phyloP scores from a whole-genome alignment of 2,797 vertebrate genomes.

The Rousettus madagascariensis region DNA sequence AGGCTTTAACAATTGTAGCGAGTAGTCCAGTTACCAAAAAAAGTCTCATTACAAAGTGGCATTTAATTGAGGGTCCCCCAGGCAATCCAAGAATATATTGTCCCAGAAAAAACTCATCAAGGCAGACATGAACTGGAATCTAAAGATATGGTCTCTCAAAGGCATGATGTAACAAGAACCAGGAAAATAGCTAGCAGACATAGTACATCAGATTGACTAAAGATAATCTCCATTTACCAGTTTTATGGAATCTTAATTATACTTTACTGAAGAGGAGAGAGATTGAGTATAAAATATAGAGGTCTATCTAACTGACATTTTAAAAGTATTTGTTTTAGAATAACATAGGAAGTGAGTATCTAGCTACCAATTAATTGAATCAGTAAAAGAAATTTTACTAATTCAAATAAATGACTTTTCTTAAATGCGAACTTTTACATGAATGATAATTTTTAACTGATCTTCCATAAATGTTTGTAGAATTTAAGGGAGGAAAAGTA shows the following conservation, averaged over 20 bases:
- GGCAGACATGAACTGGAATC: constrained; percentile 36
- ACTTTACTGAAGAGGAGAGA: constrained; percentile 37
- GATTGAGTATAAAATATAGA: constrained; percentile 49
- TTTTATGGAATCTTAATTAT: constrained; percentile 52
- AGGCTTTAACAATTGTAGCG: constrained; percentile 35
- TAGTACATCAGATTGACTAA: not conserved
- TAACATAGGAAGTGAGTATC: not conserved
- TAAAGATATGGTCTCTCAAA: constrained; percentile 42
- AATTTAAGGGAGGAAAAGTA: not conserved
- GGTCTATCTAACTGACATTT: constrained; percentile 54
- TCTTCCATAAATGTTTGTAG: constrained; percentile 35
- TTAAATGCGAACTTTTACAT: constrained; percentile 51
- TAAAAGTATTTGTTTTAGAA: constrained; percentile 72
- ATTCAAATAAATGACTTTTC: constrained; percentile 53
- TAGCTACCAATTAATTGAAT: constrained; percentile 51
- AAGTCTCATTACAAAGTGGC: constrained; percentile 40
- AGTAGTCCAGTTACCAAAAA: constrained; percentile 34
- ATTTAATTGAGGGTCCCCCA: constrained; percentile 4
- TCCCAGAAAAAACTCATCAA: constrained; percentile 30
- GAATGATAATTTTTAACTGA: constrained; percentile 53
- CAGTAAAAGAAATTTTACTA: constrained; percentile 57
- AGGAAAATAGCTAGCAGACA: constrained; percentile 2
- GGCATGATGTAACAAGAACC: constrained; percentile 60
- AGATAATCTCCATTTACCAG: constrained; percentile 60
- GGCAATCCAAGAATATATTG: constrained; percentile 29